A percentile compares a stretch with the other conserved stretches of the same genome.
phyloP scores from a whole-genome alignment of 2,888 invertebrate species.

The Tuta absoluta region DNA sequence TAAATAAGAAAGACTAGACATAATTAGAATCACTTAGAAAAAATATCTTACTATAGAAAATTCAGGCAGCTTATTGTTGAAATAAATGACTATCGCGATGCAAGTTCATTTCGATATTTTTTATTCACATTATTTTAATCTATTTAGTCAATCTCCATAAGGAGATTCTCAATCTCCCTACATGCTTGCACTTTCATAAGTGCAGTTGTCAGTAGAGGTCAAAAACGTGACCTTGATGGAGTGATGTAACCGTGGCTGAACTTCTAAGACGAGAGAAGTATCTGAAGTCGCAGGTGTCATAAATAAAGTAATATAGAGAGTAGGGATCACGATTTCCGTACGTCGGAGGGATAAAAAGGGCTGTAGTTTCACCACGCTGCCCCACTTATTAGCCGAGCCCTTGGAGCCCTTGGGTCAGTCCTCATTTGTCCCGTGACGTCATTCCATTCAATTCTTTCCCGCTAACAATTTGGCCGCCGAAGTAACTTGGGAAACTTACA shows the following conservation, averaged over 20 bases:
- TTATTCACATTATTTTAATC: too few relatives aligned
- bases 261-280: not conserved
- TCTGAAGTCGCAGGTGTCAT: conserved; percentile 9
- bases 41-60: too few relatives aligned
- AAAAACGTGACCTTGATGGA: too few relatives aligned
- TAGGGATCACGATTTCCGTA: not conserved
- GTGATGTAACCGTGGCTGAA: not conserved
- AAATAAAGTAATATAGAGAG: not conserved
- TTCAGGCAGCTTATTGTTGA: too few relatives aligned
- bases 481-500: not conserved
- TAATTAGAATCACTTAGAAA: too few relatives aligned
- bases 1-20: too few relatives aligned
- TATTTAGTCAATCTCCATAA: too few relatives aligned
- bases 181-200: too few relatives aligned
- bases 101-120: too few relatives aligned
- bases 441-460: conserved; percentile 51
- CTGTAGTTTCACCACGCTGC: conserved; percentile 41
- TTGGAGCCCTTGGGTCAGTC: conserved; percentile 41
- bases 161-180: too few relatives aligned
- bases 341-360: conserved; percentile 30
- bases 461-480: conserved; percentile 28
- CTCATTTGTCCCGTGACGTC: conserved; percentile 51
- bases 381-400: conserved; percentile 49
- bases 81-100: too few relatives aligned
- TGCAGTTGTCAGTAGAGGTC: too few relatives aligned